Evolutionary conservation across 2,888 invertebrate genomes (phyloP).

Genomic region (Dinocampus coccinellae): DNA sequence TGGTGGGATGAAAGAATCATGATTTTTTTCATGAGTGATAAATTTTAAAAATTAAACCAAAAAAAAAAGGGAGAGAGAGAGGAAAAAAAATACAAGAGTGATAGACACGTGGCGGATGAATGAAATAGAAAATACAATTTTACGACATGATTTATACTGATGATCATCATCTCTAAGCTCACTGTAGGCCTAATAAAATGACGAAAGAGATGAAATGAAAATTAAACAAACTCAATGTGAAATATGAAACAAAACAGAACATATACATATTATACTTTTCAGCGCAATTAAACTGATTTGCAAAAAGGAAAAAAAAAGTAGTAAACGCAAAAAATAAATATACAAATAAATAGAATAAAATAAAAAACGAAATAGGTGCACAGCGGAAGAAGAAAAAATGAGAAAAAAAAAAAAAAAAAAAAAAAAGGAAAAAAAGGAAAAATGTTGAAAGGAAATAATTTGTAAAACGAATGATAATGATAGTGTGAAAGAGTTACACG

Average conservation of each 20-base stretch:
- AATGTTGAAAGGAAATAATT: conserved; percentile 24
- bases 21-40: background rate
- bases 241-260: conserved; percentile 37
- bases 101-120: conserved; percentile 11
- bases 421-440: background rate
- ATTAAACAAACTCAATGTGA: conserved; percentile 24
- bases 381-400: background rate
- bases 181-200: conserved; percentile 67
- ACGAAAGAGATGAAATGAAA: conserved; percentile 43
- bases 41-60: too few relatives aligned
- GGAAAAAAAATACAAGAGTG: background rate
- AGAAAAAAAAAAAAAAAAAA: conserved; percentile 1
- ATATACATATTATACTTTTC: conserved; percentile 34
- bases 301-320: background rate
- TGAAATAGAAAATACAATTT: conserved; percentile 26
- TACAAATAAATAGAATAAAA: conserved; percentile 4
- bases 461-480: conserved; percentile 38
- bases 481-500: conserved; percentile 38
- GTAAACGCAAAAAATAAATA: conserved; percentile 4
- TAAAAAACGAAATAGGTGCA: background rate
- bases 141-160: conserved; percentile 37
- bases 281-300: background rate
- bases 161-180: conserved; percentile 61
- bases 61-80: too few relatives aligned
- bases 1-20: conserved; percentile 1